phyloP scores from a whole-genome alignment of 2,113 vertebrate species.

The Dasypus novemcinctus region DNA sequence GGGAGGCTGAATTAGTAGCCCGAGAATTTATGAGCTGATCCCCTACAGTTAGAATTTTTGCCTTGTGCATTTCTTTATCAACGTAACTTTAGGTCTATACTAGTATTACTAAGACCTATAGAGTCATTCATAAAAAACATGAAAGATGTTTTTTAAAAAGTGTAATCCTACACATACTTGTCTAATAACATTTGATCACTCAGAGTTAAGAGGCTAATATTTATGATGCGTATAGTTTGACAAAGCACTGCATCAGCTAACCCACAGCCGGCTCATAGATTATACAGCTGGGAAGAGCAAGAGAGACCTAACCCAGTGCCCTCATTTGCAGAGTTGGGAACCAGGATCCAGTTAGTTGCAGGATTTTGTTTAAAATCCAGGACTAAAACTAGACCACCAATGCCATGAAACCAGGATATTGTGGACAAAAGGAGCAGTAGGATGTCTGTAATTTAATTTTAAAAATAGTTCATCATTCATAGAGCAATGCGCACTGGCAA shows the following conservation, averaged over 20 bases:
- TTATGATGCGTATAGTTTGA: not conserved
- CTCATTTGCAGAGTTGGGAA: constrained; percentile 22
- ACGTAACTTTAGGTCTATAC: not conserved
- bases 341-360: not conserved
- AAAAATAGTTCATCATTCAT: not conserved
- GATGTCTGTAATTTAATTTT: not conserved
- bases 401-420: not conserved
- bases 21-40: not conserved
- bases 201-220: not conserved
- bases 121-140: not conserved
- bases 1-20: not conserved
- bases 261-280: not conserved
- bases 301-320: constrained; percentile 24
- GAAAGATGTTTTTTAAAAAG: not conserved
- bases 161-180: not conserved
- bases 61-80: not conserved
- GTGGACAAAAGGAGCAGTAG: not conserved
- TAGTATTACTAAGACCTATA: not conserved
- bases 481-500: not conserved
- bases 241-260: not conserved
- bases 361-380: not conserved
- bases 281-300: not conserved
- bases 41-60: not conserved
- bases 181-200: not conserved
- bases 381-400: not conserved